Conservation (phyloP, 2,888 invertebrate genomes). For the Romanomermis culicivorax region DNA sequence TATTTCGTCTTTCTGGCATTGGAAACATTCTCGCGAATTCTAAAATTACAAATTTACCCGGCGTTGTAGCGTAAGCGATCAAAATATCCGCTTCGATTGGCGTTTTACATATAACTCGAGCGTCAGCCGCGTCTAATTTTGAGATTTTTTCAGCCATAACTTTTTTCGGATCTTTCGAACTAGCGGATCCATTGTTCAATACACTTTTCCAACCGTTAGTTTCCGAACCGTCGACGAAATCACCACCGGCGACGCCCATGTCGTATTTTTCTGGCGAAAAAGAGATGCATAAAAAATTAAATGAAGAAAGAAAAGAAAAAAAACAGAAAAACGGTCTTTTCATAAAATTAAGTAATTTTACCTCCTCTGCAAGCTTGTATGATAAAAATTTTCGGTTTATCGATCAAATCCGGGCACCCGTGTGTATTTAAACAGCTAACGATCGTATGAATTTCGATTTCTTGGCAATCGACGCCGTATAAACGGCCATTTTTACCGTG, state of each 20-base stretch:
- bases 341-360: conserved; percentile 5
- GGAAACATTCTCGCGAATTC: too few relatives aligned
- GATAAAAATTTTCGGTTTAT: conserved; percentile 26
- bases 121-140: conserved; percentile 2
- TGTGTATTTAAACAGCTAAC: conserved; percentile 16
- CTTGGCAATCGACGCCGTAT: conserved; percentile 10
- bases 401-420: conserved; percentile 20
- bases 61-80: conserved; percentile 24
- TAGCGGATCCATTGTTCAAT: too few relatives aligned
- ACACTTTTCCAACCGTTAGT: not conserved
- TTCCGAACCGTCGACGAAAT: not conserved
- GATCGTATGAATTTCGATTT: conserved; percentile 12
- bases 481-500: conserved; percentile 21
- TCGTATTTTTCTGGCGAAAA: not conserved
- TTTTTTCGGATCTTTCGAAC: conserved; percentile 6
- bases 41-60: too few relatives aligned
- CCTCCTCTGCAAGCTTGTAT: conserved; percentile 29
- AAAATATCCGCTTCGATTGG: conserved; percentile 25
- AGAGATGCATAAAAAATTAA: too few relatives aligned
- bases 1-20: too few relatives aligned
- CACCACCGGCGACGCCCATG: not conserved
- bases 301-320: not conserved
- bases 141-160: not conserved
- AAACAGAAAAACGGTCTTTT: not conserved
- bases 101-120: not conserved